Base-by-base conservation (phyloP, 2,888 invertebrate genomes). In the Camponotus fellah region DNA sequence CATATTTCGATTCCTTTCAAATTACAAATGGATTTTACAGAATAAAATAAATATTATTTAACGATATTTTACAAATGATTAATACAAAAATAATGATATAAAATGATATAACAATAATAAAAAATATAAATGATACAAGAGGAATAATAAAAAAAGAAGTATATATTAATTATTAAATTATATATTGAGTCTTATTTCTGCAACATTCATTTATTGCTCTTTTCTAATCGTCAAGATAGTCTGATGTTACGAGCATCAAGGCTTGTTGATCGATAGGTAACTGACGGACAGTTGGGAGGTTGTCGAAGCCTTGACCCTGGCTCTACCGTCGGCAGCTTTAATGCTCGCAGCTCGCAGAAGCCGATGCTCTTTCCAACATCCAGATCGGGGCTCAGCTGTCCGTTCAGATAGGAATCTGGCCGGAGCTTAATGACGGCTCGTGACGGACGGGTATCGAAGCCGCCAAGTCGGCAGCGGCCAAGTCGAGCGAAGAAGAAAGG, bases 391-490 rank as follows among this genome's bases (percentile, higher is more conserved):
- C 91, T 90, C 90, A 87, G 90, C 90, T 91, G 90, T 90, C 90
- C 87, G 91, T 84, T 88, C 89, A 92, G 94, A 94, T 94, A 93
- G 93, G 92, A 93, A 94, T 94, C 94, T 93, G 90, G 92, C 90
- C 87, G 91, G 88, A 87, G 91, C 92, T 93, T 94, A 93, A 94
- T 94, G 93, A 94, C 93, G 93, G 92, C 92, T 92, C 91, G 91
- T 92, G 92, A 92, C 90, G 91, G 93, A 93, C 92, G 91, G 92
- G 90, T 91, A 92, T 92, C 91, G 92, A 90, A 87, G 90, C 87
- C 90, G 89, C 88, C 91, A 88, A 79, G 79, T 72, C 79, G 79
- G 89, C 83, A 85, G 82, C 71, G 87, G 71, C 64, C 85, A 81
- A 74, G 86, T 65, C 72, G 34, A 40, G 66, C 66, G 26, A 85